These are phyloP conservation scores for Protonemura montana DNA, from an alignment of 2,888 invertebrate genomes.

Conservation along the genomic window DNA sequence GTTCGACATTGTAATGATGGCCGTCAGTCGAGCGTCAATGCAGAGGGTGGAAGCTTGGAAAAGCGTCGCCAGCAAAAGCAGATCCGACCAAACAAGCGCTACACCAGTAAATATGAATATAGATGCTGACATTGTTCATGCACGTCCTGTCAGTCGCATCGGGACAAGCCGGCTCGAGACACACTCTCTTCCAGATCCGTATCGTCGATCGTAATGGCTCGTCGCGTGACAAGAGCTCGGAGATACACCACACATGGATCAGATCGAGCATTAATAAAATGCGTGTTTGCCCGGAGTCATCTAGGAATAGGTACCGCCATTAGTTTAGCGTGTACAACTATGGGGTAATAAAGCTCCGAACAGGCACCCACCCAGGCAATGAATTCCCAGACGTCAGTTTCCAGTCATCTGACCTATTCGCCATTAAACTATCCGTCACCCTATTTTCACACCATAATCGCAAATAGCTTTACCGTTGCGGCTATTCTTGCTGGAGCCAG, in stretches of 20 bases:
- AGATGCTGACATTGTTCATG: conserved; percentile 18
- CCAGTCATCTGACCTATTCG: conserved; percentile 32
- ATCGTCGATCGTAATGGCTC: not conserved
- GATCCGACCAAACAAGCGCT: conserved; percentile 1
- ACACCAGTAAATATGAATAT: not conserved
- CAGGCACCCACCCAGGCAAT: conserved; percentile 20
- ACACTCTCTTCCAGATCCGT: not conserved
- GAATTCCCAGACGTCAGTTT: conserved; percentile 31
- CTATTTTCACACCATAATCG: conserved; percentile 29
- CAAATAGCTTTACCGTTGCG: conserved; percentile 27
- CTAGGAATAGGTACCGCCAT: not conserved
- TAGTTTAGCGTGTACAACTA: not conserved
- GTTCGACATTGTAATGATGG: too few species aligned
- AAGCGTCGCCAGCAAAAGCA: too few species aligned
- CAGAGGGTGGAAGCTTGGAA: not conserved
- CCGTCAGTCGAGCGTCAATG: not conserved
- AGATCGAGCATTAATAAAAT: not conserved
- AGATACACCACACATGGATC: not conserved
- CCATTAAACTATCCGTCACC: conserved; percentile 16
- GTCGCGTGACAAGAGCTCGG: not conserved
- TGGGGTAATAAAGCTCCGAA: not conserved
- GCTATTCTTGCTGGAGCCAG: not conserved
- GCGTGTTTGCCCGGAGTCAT: not conserved
- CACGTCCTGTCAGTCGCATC: not conserved
- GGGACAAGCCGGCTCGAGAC: not conserved